Evolutionary conservation across 2,888 invertebrate species (phyloP).

Genomic region (Eupithecia vulgata): DNA sequence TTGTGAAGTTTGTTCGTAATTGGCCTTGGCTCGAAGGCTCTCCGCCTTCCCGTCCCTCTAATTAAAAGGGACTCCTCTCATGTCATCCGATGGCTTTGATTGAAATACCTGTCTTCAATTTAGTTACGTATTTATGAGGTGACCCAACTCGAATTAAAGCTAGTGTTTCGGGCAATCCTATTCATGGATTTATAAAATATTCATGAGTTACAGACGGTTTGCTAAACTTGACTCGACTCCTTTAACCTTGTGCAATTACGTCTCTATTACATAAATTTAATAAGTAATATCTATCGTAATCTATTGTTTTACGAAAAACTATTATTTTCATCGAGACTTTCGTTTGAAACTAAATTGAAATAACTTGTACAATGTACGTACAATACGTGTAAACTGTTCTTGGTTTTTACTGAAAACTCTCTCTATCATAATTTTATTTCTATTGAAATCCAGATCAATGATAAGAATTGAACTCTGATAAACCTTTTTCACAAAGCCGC

Average conservation of each 20-base stretch:
- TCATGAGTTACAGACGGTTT: conserved; percentile 16
- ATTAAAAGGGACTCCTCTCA: conserved; percentile 29
- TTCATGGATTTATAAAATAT: conserved; percentile 27
- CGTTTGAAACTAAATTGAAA: not conserved
- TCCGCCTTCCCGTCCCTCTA: conserved; percentile 27
- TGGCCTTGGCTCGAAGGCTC: conserved; percentile 24
- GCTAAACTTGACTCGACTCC: conserved; percentile 19
- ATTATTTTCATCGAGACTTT: not conserved
- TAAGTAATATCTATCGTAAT: conserved; percentile 1
- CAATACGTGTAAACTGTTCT: too few species aligned
- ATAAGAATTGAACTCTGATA: not conserved
- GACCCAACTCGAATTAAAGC: conserved; percentile 22
- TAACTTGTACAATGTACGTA: not conserved
- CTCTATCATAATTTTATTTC: not conserved
- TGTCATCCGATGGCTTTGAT: conserved; percentile 24
- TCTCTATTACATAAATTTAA: conserved; percentile 16
- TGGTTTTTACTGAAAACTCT: not conserved
- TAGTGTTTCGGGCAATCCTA: conserved; percentile 14
- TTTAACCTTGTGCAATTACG: conserved; percentile 15
- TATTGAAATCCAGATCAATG: not conserved
- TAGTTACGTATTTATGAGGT: conserved; percentile 24
- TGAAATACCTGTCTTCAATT: conserved; percentile 23
- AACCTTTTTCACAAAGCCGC: not conserved
- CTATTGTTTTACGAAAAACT: not conserved
- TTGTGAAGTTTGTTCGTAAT: conserved; percentile 30